Conservation (phyloP, 2,797 vertebrate genomes). For the Bryconaethiops microstoma region DNA sequence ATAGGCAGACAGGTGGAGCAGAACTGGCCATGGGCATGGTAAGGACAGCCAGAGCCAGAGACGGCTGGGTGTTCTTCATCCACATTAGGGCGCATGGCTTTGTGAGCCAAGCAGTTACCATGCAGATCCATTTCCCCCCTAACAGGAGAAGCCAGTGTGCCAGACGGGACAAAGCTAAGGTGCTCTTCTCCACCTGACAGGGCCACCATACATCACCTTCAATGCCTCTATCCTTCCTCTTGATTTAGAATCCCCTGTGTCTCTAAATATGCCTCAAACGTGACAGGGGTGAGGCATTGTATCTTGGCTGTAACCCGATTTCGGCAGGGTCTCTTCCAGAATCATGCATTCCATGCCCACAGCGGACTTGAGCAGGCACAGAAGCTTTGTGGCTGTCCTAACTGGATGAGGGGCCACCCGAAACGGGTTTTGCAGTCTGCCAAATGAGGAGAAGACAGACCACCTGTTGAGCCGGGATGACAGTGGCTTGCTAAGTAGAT, state of each 20-base stretch:
- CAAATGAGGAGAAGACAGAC: conserved; percentile 70
- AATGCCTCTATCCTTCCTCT: conserved; percentile 59
- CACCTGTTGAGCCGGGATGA: conserved; percentile 74
- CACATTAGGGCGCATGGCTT: conserved; percentile 68
- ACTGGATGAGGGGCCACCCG: conserved; percentile 54
- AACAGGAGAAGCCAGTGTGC: conserved; percentile 56
- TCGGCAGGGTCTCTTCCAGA: conserved; percentile 17
- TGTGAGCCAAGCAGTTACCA: conserved; percentile 61
- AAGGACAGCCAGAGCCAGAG: conserved; percentile 48
- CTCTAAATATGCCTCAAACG: conserved; percentile 66
- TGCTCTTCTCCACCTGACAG: conserved; percentile 52
- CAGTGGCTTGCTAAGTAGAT: conserved; percentile 74
- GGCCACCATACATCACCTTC: conserved; percentile 53
- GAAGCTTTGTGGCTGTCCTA: conserved; percentile 26
- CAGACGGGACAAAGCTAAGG: conserved; percentile 58
- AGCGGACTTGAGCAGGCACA: conserved; percentile 21
- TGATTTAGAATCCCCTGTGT: conserved; percentile 70
- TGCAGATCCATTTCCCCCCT: conserved; percentile 63
- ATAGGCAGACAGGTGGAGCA: conserved; percentile 76
- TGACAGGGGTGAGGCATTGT: conserved; percentile 28
- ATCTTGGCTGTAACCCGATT: conserved; percentile 28
- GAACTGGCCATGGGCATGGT: conserved; percentile 69
- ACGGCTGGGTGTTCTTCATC: conserved; percentile 55
- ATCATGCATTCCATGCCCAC: conserved; percentile 28
- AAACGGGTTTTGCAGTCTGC: conserved; percentile 61